A percentile compares a stretch with the other conserved stretches of the same genome.
Conservation (phyloP, 2,113 vertebrate genomes). For the Procavia capensis region DNA sequence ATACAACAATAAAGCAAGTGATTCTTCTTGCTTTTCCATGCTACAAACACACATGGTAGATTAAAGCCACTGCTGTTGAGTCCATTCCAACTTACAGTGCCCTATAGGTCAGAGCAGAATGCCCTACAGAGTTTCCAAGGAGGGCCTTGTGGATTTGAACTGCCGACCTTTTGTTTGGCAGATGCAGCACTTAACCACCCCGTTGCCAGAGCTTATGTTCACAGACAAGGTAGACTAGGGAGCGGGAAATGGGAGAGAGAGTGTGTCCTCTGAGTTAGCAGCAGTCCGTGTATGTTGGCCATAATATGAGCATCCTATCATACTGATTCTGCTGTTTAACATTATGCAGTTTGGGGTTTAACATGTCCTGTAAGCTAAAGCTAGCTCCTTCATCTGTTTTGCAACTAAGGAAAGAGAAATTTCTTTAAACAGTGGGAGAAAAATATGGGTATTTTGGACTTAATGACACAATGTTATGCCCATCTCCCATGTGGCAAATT, state of each 20-base stretch:
- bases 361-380: slow-evolving; percentile 4
- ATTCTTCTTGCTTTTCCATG: neutral
- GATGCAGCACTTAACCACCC: too few species aligned
- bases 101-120: too few species aligned
- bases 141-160: too few species aligned
- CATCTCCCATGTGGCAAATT: neutral
- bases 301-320: neutral
- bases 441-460: slow-evolving; percentile 37
- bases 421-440: slow-evolving; percentile 3
- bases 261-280: neutral
- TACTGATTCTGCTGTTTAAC: neutral
- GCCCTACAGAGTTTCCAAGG: too few species aligned
- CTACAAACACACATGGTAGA: neutral
- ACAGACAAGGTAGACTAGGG: accelerated
- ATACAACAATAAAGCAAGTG: neutral
- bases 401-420: slow-evolving; percentile 41
- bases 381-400: slow-evolving; percentile 15
- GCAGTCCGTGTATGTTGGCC: neutral
- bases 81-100: too few species aligned
- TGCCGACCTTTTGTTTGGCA: too few species aligned
- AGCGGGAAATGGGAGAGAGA: neutral
- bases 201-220: too few species aligned
- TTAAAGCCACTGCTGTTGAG: too few species aligned
- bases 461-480: neutral
- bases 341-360: neutral